Evolutionary conservation across 2,113 vertebrate genomes (phyloP), one percentile per base, ranked within the genome.

Genomic region (Choloepus hoffmanni): DNA sequence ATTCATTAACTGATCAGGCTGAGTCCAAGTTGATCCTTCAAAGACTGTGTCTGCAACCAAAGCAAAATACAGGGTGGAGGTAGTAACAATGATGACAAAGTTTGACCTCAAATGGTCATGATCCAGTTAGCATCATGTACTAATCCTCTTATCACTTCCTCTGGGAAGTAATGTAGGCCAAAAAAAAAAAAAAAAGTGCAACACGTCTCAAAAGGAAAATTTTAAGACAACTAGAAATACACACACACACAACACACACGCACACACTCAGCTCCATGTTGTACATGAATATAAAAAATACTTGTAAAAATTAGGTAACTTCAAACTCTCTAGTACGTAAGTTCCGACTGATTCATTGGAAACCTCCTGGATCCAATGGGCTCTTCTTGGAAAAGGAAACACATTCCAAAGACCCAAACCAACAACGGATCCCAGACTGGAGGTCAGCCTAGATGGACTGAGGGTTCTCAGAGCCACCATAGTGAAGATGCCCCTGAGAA

Each of bases 281-380:
- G 16, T 92, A 92, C 21, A 65, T 86, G 24, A 82, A 63, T 68
- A 40, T 62, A 74, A 90, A 93, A 82, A 36, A 36, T 83, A 73
- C 10, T 85, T 28, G 53, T 73, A 84, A 72, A 77, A 87, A 24
- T 77, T 45, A 81, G 28, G 3, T 50, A 50, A 63, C 15, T 48
- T 89, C 14, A 68, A 70, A 53, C 48, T 68, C 19, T 76, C 5
- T 45, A 43, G 16, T 53, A 85, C 5, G 3, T 24, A 1, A 85
- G 15, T 14, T 21, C 12, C 13, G 76, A 2, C 24, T 65, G 65
- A 89, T 48, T 84, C 19, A 62, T 67, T 72, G 48, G 55, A 55
- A 91, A 86, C 15, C 21, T 72, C 24, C 53, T 43, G 15, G 18
- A 85, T 83, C 89, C 30, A 50, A 1, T 67, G 24, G 48, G 50